Conservation (phyloP, 2,888 invertebrate species). For the Peribatodes rhomboidaria region DNA sequence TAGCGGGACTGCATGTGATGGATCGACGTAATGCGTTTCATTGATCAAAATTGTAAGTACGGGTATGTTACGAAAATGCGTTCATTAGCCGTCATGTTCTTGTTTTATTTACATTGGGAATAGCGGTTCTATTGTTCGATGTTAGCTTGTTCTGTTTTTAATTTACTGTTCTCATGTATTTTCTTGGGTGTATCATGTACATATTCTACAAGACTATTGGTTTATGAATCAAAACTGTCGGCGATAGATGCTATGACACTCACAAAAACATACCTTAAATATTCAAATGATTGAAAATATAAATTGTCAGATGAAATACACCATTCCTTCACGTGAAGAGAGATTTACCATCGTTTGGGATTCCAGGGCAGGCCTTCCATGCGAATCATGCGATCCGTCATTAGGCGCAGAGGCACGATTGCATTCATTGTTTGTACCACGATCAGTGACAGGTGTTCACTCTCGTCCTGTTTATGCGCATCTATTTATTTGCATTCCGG, state of each 20-base stretch:
- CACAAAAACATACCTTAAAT: not conserved
- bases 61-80: conserved; percentile 26
- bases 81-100: conserved; percentile 25
- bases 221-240: not conserved
- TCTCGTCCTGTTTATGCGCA: conserved; percentile 79
- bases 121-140: conserved; percentile 29
- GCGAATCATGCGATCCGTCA: conserved; percentile 55
- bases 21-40: conserved; percentile 33
- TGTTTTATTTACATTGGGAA: conserved; percentile 23
- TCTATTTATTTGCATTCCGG: conserved; percentile 84
- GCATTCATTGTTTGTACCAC: conserved; percentile 80
- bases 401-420: conserved; percentile 58
- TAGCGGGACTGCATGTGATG: conserved; percentile 35
- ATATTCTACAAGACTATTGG: not conserved
- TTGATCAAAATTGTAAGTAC: conserved; percentile 31
- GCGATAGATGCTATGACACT: not conserved
- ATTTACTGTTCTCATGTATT: not conserved
- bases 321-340: conserved; percentile 19
- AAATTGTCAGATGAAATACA: not conserved
- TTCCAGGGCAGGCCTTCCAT: conserved; percentile 48
- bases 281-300: not conserved
- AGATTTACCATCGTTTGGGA: conserved; percentile 38
- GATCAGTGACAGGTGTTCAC: conserved; percentile 79
- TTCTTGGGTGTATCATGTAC: not conserved
- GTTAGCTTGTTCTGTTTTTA: conserved; percentile 1